Percentiles rank a stretch among this genome's conserved stretches.
phyloP scores from a whole-genome alignment of 2,888 invertebrate species.

The Buathra laborator region DNA sequence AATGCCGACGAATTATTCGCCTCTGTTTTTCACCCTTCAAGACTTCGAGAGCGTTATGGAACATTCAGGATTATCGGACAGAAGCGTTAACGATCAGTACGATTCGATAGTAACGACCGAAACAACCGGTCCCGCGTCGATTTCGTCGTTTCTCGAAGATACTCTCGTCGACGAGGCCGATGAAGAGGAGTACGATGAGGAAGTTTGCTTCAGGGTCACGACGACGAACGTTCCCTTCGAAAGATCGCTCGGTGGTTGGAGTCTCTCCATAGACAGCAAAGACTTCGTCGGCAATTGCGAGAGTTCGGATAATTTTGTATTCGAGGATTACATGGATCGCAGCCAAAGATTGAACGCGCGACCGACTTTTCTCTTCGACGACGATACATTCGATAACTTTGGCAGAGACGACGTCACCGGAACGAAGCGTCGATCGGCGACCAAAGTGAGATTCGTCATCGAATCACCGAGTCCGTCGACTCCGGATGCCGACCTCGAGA shows the following conservation, averaged over 20 bases:
- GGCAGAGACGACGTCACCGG: constrained; percentile 29
- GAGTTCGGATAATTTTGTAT: constrained; percentile 73
- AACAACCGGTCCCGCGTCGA: not conserved
- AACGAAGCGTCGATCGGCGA: constrained; percentile 46
- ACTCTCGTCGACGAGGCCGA: constrained; percentile 55
- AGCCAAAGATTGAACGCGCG: constrained; percentile 71
- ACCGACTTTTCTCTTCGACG: constrained; percentile 63
- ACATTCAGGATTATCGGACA: constrained; percentile 54
- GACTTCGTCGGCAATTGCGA: constrained; percentile 56
- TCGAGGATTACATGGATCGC: constrained; percentile 81
- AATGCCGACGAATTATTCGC: constrained; percentile 73
- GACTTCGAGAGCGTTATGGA: constrained; percentile 81
- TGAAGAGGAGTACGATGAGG: constrained; percentile 66
- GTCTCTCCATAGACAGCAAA: constrained; percentile 61
- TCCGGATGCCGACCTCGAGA: constrained; percentile 68
- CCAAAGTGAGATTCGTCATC: constrained; percentile 80
- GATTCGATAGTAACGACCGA: constrained; percentile 37
- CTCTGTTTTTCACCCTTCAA: constrained; percentile 80
- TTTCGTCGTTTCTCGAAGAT: constrained; percentile 58
- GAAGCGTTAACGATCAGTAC: constrained; percentile 45
- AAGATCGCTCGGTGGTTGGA: constrained; percentile 76
- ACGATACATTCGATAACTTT: constrained; percentile 49
- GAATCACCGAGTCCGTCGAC: constrained; percentile 76
- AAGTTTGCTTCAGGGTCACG: constrained; percentile 80
- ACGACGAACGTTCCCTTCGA: constrained; percentile 82